phyloP scores from a whole-genome alignment of 2,113 vertebrate species.

The Alces alces region DNA sequence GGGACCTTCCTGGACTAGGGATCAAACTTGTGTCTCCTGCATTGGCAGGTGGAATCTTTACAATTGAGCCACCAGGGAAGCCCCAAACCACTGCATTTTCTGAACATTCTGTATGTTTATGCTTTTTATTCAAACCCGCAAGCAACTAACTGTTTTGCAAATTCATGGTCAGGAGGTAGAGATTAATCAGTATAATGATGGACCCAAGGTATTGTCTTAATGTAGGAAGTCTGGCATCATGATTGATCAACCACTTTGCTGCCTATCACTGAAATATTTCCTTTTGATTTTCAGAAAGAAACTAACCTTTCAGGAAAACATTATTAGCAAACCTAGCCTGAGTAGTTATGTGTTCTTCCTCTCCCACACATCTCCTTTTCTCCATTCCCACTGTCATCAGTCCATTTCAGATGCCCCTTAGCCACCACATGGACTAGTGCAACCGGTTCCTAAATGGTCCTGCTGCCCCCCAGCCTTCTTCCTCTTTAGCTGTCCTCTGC shows the following conservation, averaged over 20 bases:
- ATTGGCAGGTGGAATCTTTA: background rate
- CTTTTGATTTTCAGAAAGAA: conserved; percentile 24
- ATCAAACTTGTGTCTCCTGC: background rate
- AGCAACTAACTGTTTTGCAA: background rate
- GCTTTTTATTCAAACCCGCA: background rate
- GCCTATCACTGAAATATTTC: background rate
- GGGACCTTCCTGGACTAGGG: background rate
- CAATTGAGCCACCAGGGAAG: background rate
- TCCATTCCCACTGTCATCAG: background rate
- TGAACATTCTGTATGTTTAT: background rate
- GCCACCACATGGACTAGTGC: background rate
- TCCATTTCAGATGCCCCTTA: background rate
- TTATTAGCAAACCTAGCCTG: background rate
- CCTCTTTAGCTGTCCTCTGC: background rate
- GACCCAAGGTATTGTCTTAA: background rate
- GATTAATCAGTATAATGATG: background rate
- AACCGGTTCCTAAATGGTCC: conserved; percentile 9
- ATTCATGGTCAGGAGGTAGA: background rate
- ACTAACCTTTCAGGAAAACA: background rate
- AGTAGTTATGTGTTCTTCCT: background rate
- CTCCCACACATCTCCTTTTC: background rate
- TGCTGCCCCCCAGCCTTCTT: background rate
- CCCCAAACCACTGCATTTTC: background rate
- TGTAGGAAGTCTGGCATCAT: background rate
- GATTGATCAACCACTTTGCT: background rate